Percentiles rank a stretch among this genome's conserved stretches.
phyloP scores from a whole-genome alignment of 2,797 vertebrate genomes.

The Crypturellus tataupa region DNA sequence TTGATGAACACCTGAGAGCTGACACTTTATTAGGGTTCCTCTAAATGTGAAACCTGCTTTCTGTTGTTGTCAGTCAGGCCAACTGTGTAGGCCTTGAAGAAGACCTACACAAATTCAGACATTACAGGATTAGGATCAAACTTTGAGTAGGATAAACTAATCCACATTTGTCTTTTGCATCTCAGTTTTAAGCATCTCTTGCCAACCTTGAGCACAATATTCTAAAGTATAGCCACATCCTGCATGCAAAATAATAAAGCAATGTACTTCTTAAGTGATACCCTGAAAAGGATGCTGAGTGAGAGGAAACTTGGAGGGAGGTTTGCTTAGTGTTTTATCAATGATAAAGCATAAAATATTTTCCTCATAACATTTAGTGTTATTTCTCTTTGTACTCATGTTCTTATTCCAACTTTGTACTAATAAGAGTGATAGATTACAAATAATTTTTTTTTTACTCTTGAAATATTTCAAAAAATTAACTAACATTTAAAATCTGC shows the following conservation, averaged over 20 bases:
- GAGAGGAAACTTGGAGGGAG: not conserved
- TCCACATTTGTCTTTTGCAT: not conserved
- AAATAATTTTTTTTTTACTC: constrained; percentile 38
- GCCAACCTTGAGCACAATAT: not conserved
- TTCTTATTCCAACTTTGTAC: not conserved
- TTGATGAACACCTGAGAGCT: not conserved
- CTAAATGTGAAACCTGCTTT: not conserved
- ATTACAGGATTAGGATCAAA: not conserved
- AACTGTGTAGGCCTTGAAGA: not conserved
- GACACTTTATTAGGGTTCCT: not conserved
- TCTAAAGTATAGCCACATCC: not conserved
- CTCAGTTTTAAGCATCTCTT: not conserved
- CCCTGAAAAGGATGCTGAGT: not conserved
- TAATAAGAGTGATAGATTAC: not conserved
- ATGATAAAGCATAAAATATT: not conserved
- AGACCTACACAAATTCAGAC: not conserved
- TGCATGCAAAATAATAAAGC: not conserved
- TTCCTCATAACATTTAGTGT: not conserved
- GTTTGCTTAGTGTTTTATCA: not conserved
- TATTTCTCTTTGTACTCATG: not conserved
- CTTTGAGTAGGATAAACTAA: not conserved
- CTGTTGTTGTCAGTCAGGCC: not conserved
- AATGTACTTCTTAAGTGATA: not conserved
- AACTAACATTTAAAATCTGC: constrained; percentile 45
- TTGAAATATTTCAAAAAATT: constrained; percentile 20